phyloP scores from a whole-genome alignment of 2,113 vertebrate genomes.

The Pseudonaja textilis region DNA sequence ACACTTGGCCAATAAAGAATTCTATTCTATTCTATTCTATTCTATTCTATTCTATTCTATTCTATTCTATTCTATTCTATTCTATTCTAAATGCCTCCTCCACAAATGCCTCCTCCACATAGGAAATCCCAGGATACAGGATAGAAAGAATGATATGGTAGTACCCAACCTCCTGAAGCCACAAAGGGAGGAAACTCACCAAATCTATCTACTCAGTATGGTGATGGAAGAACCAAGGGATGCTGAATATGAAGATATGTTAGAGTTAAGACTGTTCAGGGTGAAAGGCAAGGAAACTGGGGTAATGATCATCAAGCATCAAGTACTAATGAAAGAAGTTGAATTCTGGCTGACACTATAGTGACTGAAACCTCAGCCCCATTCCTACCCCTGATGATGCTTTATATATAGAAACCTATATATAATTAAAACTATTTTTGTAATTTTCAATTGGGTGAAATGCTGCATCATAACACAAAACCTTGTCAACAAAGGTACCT shows the following conservation, averaged over 20 bases:
- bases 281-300: not conserved
- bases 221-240: not conserved
- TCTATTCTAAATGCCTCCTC: not conserved
- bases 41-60: too few species aligned
- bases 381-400: not conserved
- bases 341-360: not conserved
- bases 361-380: not conserved
- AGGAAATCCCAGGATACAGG: not conserved
- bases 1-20: too few species aligned
- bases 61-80: too few species aligned
- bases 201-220: not conserved
- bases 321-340: not conserved
- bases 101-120: not conserved
- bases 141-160: not conserved
- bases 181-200: not conserved
- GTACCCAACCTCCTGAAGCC: not conserved
- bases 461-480: too few species aligned
- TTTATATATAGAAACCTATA: not conserved
- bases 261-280: not conserved
- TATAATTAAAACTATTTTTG: too few species aligned
- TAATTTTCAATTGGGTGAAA: too few species aligned
- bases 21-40: too few species aligned
- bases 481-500: too few species aligned
- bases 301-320: not conserved
- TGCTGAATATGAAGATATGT: not conserved